These are phyloP conservation scores for Aspidapion aeneum DNA, from an alignment of 2,888 invertebrate genomes.

Conservation along the genomic window DNA sequence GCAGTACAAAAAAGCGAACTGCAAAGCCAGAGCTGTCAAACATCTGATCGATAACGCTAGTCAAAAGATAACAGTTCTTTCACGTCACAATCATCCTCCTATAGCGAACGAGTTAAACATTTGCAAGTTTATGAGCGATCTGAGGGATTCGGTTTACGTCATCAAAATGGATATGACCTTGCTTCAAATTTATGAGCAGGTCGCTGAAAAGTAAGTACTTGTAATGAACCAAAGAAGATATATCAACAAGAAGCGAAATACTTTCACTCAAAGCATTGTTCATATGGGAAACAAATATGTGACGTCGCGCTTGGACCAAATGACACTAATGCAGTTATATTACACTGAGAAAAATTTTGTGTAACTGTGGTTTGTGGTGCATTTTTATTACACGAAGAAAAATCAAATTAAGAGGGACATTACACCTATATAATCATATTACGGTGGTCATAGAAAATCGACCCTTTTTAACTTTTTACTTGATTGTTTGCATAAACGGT, in stretches of 20 bases:
- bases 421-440: too few relatives aligned
- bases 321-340: too few relatives aligned
- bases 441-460: too few relatives aligned
- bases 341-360: too few relatives aligned
- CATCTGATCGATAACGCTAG: constrained; percentile 11
- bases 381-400: too few relatives aligned
- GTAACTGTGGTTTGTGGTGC: too few relatives aligned
- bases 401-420: too few relatives aligned
- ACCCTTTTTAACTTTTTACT: too few relatives aligned
- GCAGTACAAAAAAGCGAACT: constrained; percentile 24
- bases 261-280: too few relatives aligned
- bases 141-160: constrained; percentile 26
- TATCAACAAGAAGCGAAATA: neutral
- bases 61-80: constrained; percentile 22
- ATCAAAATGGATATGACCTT: constrained; percentile 19
- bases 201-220: constrained; percentile 29
- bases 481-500: too few relatives aligned
- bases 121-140: constrained; percentile 27
- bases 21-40: constrained; percentile 30
- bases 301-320: too few relatives aligned
- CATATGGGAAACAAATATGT: too few relatives aligned
- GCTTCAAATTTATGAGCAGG: constrained; percentile 30
- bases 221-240: neutral
- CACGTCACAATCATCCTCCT: constrained; percentile 31
- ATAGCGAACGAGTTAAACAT: constrained; percentile 26